Base-by-base conservation (phyloP, 2,888 invertebrate genomes). In the Cryptus armator region DNA sequence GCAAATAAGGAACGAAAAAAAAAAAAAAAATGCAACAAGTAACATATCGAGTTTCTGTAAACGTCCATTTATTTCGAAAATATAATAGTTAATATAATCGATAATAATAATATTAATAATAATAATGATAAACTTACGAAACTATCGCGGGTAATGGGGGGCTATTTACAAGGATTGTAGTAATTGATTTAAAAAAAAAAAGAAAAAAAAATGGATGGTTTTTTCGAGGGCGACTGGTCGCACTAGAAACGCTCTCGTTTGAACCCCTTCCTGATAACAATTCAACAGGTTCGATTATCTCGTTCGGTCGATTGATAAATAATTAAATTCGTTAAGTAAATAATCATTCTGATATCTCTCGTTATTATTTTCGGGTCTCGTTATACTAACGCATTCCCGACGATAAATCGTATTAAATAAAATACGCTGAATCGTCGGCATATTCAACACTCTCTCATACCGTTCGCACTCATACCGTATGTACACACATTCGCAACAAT, bases 61-160 rank as follows among this genome's bases (percentile, higher is more conserved):
- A 81, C 72, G 79, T 86, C 75, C 48, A 48, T 86, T 86, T 86
- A 87, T 86, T 86, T 84, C 77, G 79, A 87, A 84, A 86, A 86
- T 86, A 87, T 84, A 77, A 84, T 82, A 48, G 48, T 83, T 77
- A 72, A 53, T 76, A 83, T 70, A 37, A 71, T 68, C 62, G 53
- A 56, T 56, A 67, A 80, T 86, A 72, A 85, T 85, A 81, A 68
- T 79, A 83, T 72, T 83, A 82, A 81, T 84, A 78, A 75, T 78
- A 76, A 29, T 77, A 83, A 76, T 53, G 56, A 77, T 59, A 75
- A 46, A 68, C 70, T 77, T 66, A 67, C 32, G 37, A 43, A 44
- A 59, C 79, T 81, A 70, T 86, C 67, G 70, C 74, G 71, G 81
- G 85, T 82, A 78, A 80, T 87, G 85, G 76, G 85, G 76, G 84